A percentile compares a stretch with the other conserved stretches of the same genome.
These are phyloP conservation scores for Acanthochromis polyacanthus DNA, from an alignment of 2,113 vertebrate genomes.

Conservation along the genomic window DNA sequence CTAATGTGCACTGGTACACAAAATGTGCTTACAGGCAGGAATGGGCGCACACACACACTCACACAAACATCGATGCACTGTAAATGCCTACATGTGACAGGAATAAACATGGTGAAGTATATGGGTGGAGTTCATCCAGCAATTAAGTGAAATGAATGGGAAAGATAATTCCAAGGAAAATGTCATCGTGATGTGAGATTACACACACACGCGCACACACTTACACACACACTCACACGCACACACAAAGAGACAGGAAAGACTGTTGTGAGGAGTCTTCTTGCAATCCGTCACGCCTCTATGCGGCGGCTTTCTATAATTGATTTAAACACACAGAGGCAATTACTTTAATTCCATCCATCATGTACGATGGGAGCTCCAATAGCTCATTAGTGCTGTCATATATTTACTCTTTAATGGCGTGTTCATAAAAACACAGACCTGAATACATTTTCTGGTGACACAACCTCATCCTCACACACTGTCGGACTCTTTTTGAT, in stretches of 20 bases:
- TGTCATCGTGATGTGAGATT: slow-evolving; percentile 40
- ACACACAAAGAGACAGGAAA: slow-evolving; percentile 10
- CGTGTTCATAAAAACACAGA: slow-evolving; percentile 66
- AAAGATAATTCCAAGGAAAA: slow-evolving; percentile 65
- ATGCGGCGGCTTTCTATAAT: slow-evolving; percentile 59
- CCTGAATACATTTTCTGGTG: slow-evolving; percentile 45
- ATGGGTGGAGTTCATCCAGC: slow-evolving; percentile 19
- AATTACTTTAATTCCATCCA: slow-evolving; percentile 82
- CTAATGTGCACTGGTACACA: slow-evolving; percentile 26
- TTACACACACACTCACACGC: slow-evolving; percentile 7
- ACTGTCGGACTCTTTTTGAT: slow-evolving; percentile 1
- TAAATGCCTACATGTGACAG: slow-evolving; percentile 30
- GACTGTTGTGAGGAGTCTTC: slow-evolving; percentile 39
- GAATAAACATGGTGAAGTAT: background rate
- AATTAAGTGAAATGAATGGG: slow-evolving; percentile 52
- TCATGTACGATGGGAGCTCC: slow-evolving; percentile 70
- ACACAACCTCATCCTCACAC: slow-evolving; percentile 25
- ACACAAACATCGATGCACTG: slow-evolving; percentile 10
- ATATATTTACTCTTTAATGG: slow-evolving; percentile 79
- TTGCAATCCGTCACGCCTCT: slow-evolving; percentile 60
- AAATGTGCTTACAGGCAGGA: background rate
- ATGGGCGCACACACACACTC: slow-evolving; percentile 6
- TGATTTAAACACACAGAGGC: slow-evolving; percentile 77
- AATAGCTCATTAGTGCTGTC: slow-evolving; percentile 71
- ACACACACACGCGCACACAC: background rate